phyloP scores from a whole-genome alignment of 2,797 vertebrate species.

The Antrozous pallidus region DNA sequence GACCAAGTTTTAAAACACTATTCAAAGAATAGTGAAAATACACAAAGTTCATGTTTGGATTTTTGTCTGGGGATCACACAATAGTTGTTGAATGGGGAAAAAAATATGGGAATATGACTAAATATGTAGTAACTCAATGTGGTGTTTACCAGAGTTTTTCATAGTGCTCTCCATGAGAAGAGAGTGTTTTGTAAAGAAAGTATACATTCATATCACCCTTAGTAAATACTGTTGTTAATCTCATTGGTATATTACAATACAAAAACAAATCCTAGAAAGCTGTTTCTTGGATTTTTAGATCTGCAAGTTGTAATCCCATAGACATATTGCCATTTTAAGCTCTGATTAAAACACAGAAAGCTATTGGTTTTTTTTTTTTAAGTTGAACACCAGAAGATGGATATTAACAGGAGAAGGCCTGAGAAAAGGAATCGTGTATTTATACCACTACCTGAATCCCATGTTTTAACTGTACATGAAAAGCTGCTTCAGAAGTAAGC shows the following conservation, averaged over 20 bases:
- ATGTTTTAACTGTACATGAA: slow-evolving; percentile 82
- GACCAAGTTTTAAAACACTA: slow-evolving; percentile 21
- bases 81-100: neutral
- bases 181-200: neutral
- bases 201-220: slow-evolving; percentile 28
- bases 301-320: neutral
- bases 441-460: slow-evolving; percentile 71
- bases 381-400: slow-evolving; percentile 52
- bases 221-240: neutral
- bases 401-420: slow-evolving; percentile 63
- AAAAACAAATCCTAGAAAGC: slow-evolving; percentile 34
- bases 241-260: neutral
- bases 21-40: neutral
- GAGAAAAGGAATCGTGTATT: slow-evolving; percentile 62
- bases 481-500: slow-evolving; percentile 88
- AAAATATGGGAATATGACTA: neutral
- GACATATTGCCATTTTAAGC: slow-evolving; percentile 41
- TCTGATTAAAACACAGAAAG: slow-evolving; percentile 42
- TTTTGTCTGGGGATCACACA: slow-evolving; percentile 14
- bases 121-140: neutral
- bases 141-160: neutral
- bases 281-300: slow-evolving; percentile 31
- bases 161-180: neutral
- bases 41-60: neutral
- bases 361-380: neutral